A percentile compares a stretch with the other conserved stretches of the same genome.
Conservation (phyloP, 2,113 vertebrate species). For the Lathamus discolor region DNA sequence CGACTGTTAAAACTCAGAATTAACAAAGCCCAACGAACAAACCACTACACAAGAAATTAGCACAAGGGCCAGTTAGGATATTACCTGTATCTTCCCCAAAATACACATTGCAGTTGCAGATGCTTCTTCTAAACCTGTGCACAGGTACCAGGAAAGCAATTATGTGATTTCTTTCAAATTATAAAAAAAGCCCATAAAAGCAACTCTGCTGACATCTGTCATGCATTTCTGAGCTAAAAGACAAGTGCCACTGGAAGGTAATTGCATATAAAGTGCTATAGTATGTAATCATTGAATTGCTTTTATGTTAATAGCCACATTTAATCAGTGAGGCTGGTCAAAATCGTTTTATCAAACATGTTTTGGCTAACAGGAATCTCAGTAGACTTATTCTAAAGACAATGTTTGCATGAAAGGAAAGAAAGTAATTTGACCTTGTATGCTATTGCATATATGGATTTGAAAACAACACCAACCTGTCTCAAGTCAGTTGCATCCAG, state of each 20-base stretch:
- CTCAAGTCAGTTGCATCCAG: not conserved
- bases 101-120: not conserved
- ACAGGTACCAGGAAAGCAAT: not conserved
- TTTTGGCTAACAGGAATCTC: not conserved
- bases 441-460: not conserved
- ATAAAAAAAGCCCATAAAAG: not conserved
- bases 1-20: not conserved
- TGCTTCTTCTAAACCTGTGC: not conserved
- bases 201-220: not conserved
- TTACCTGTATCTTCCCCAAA: not conserved
- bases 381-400: not conserved
- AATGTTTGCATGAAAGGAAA: not conserved
- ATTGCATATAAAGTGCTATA: not conserved
- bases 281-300: not conserved
- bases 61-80: not conserved
- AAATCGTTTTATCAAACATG: not conserved
- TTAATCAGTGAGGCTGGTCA: not conserved
- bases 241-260: not conserved
- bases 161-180: not conserved
- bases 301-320: not conserved
- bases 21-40: not conserved
- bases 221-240: not conserved
- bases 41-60: not conserved
- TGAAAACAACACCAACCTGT: not conserved
- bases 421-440: not conserved